A percentile compares a stretch with the other conserved stretches of the same genome.
These are phyloP conservation scores for Bathynomus jamesi DNA, from an alignment of 1,140 invertebrate genomes.

Conservation along the genomic window DNA sequence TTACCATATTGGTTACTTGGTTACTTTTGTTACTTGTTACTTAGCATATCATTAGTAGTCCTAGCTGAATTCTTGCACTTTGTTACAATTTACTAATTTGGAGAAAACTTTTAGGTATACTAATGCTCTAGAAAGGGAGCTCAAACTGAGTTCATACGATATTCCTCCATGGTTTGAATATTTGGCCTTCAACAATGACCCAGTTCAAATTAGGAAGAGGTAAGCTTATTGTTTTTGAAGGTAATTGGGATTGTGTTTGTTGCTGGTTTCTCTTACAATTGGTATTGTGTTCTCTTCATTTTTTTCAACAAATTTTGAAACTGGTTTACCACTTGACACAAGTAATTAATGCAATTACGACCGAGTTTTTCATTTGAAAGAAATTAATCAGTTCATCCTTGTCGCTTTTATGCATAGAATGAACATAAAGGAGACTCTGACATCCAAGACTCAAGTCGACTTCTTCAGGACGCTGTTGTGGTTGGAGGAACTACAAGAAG, in stretches of 20 bases:
- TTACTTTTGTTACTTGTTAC: no score
- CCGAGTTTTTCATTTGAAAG: no score
- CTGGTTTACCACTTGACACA: background rate
- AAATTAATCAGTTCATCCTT: no score
- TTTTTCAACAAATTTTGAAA: background rate
- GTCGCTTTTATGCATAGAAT: background rate
- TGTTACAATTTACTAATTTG: no score
- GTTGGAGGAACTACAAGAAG: background rate
- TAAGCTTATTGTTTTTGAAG: background rate
- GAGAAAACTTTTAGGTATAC: background rate
- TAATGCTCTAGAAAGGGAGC: background rate
- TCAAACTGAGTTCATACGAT: background rate
- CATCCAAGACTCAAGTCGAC: background rate
- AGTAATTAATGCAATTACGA: no score
- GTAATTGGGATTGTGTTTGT: background rate
- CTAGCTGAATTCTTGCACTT: no score
- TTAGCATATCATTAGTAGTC: no score
- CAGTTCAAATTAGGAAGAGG: background rate
- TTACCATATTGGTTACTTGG: no score
- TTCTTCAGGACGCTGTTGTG: background rate
- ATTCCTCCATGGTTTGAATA: background rate
- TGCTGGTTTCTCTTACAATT: background rate
- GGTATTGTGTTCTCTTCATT: background rate
- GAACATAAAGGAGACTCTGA: background rate
- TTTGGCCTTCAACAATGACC: background rate